Evolutionary conservation across 2,113 vertebrate genomes (phyloP).

Genomic region (Tetraodon nigroviridis): DNA sequence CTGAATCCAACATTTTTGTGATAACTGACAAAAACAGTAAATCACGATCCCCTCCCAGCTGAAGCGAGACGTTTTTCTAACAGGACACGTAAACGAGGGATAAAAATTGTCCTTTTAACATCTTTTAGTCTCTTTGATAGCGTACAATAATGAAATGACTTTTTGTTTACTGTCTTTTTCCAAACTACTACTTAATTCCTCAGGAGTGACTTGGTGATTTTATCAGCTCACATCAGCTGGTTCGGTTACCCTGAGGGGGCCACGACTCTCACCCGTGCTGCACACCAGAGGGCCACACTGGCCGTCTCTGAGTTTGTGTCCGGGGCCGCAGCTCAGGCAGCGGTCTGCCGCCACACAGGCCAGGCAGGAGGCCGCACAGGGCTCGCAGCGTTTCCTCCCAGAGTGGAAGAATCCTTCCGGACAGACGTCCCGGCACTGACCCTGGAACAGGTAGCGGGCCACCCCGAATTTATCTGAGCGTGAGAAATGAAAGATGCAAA

Average conservation of each 20-base stretch:
- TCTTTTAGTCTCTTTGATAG: too few species aligned
- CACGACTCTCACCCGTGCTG: constrained; percentile 69
- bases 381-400: constrained; percentile 60
- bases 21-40: background rate
- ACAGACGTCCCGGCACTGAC: constrained; percentile 79
- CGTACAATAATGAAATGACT: too few species aligned
- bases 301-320: constrained; percentile 68
- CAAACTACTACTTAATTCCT: too few species aligned
- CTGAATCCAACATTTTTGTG: background rate
- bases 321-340: constrained; percentile 76
- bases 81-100: too few species aligned
- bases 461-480: constrained; percentile 73
- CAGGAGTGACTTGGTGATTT: too few species aligned
- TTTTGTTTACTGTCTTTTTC: too few species aligned
- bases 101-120: too few species aligned
- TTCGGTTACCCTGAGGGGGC: background rate
- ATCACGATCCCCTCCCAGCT: background rate
- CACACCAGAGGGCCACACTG: constrained; percentile 77
- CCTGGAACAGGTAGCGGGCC: constrained; percentile 71
- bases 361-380: constrained; percentile 76
- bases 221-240: too few species aligned
- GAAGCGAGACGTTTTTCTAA: constrained; percentile 15
- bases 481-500: constrained; percentile 2
- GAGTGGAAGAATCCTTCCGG: constrained; percentile 72
- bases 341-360: constrained; percentile 64